Conservation (phyloP, 2,113 vertebrate species). For the Pleuronectes platessa region DNA sequence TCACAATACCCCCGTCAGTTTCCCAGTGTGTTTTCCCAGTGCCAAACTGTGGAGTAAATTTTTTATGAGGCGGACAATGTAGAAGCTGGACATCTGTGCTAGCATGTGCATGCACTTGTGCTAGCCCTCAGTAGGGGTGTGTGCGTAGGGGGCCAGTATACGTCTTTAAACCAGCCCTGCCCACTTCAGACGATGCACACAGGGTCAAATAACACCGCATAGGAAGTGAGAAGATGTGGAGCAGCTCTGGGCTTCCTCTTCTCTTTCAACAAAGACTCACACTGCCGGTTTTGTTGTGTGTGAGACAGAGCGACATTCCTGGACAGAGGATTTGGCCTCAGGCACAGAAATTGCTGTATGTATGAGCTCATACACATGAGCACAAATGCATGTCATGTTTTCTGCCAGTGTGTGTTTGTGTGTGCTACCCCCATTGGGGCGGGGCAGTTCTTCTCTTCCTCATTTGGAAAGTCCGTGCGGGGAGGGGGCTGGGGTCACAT, state of each 20-base stretch:
- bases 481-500: slow-evolving; percentile 71
- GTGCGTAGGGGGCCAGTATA: slow-evolving; percentile 7
- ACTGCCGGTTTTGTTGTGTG: slow-evolving; percentile 29
- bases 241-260: slow-evolving; percentile 45
- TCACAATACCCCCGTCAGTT: neutral
- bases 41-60: neutral
- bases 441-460: slow-evolving; percentile 71
- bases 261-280: slow-evolving; percentile 49
- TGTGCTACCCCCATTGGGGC: slow-evolving; percentile 72
- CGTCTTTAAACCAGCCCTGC: slow-evolving; percentile 36
- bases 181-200: slow-evolving; percentile 27
- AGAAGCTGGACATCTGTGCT: neutral
- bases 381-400: slow-evolving; percentile 59
- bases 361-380: slow-evolving; percentile 33
- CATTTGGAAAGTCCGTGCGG: slow-evolving; percentile 73
- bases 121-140: neutral
- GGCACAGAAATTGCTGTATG: slow-evolving; percentile 20
- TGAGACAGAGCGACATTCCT: slow-evolving; percentile 41
- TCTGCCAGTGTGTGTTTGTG: slow-evolving; percentile 36
- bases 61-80: neutral
- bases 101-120: neutral
- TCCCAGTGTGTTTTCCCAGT: neutral
- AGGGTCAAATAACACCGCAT: slow-evolving; percentile 57
- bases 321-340: slow-evolving; percentile 8
- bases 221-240: slow-evolving; percentile 41